Conservation (phyloP, 2,797 vertebrate species). For the Tokudaia tokunoshimensis region DNA sequence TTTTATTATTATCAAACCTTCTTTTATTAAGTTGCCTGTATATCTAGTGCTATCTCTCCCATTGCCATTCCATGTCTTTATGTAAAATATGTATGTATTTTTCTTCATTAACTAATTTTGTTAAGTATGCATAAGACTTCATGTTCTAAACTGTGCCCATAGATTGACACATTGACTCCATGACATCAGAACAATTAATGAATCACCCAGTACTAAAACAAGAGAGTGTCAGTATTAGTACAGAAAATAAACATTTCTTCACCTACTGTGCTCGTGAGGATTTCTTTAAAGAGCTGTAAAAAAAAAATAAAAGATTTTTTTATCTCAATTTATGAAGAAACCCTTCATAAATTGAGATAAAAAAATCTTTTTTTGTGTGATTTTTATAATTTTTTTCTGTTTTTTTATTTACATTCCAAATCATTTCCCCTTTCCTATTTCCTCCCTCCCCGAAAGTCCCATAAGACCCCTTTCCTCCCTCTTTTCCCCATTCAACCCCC, state of each 20-base stretch:
- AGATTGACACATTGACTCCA: background rate
- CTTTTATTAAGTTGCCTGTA: background rate
- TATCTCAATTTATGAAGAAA: background rate
- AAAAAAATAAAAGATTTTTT: too few species aligned
- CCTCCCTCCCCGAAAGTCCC: too few species aligned
- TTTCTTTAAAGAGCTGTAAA: background rate
- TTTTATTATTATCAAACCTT: background rate
- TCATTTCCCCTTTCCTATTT: too few species aligned
- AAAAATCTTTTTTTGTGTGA: background rate
- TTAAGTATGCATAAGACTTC: background rate
- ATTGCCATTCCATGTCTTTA: background rate
- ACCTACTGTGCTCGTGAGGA: background rate
- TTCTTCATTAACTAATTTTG: conserved; percentile 2
- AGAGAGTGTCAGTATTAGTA: background rate
- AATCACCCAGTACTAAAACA: background rate
- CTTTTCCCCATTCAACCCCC: too few species aligned
- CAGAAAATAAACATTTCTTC: background rate
- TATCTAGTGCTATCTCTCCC: background rate
- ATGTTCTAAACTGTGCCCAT: background rate
- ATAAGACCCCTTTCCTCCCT: too few species aligned
- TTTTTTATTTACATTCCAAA: too few species aligned
- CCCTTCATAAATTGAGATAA: background rate
- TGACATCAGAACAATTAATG: background rate
- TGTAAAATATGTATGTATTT: background rate
- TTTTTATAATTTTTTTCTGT: too few species aligned